phyloP scores from a whole-genome alignment of 2,888 invertebrate genomes.

The Saturnia pavonia region DNA sequence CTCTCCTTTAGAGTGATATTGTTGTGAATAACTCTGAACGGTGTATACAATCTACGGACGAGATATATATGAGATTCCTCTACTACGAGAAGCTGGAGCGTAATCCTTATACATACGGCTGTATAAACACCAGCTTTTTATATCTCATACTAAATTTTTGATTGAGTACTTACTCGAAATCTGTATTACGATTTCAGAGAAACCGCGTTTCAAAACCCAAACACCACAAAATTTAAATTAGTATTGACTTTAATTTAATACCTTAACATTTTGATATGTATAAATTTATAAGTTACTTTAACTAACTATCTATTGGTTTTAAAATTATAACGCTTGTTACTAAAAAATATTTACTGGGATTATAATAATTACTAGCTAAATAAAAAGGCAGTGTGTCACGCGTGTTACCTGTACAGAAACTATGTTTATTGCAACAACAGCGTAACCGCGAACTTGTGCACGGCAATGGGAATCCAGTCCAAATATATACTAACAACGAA shows the following conservation, averaged over 20 bases:
- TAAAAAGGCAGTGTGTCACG: slow-evolving; percentile 47
- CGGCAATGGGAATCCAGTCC: slow-evolving; percentile 61
- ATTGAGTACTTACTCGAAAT: too few species aligned
- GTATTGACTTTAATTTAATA: not conserved
- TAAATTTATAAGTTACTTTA: not conserved
- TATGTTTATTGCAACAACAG: slow-evolving; percentile 68
- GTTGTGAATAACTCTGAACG: slow-evolving; percentile 60
- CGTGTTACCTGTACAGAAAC: slow-evolving; percentile 67
- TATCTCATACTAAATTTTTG: too few species aligned
- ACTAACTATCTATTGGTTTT: not conserved
- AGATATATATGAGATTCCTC: slow-evolving; percentile 69
- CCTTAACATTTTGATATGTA: not conserved
- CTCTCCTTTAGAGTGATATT: slow-evolving; percentile 45
- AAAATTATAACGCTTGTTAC: not conserved
- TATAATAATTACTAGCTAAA: not conserved
- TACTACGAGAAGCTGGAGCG: slow-evolving; percentile 45
- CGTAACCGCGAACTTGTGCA: slow-evolving; percentile 64
- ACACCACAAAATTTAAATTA: not conserved
- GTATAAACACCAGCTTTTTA: slow-evolving; percentile 1
- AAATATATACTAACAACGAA: slow-evolving; percentile 54
- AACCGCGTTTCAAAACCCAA: not conserved
- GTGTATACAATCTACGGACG: slow-evolving; percentile 60
- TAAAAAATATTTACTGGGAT: not conserved
- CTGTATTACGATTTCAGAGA: not conserved
- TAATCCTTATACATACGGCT: slow-evolving; percentile 40